Base-by-base conservation (phyloP, 2,888 invertebrate genomes). In the Polydrusus pterygomalis region DNA sequence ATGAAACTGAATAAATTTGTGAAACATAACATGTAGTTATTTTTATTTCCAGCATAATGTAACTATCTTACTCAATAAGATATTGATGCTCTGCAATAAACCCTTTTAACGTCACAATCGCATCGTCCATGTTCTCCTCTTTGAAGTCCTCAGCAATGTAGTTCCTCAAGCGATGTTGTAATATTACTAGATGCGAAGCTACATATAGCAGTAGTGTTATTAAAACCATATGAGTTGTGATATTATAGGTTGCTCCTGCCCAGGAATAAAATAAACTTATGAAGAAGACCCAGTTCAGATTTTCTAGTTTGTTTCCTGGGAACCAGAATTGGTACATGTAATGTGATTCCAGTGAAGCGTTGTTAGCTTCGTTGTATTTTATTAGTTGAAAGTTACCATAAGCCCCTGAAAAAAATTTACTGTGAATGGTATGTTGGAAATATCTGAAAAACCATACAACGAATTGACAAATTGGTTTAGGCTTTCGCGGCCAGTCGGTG, bases 301-400 rank as follows among this genome's bases (percentile, higher is more conserved):
- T 67, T 10, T 73, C 43, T 7, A 40, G 15, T 68, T 60, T 67
- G 17, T 67, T 47, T 18, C 45, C 43, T 8, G 73, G 73, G 0
- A 73, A 68, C n/a, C 67, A 30, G 2, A 51, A 25, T 17, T 67
- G 73, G 20, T 73, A 73, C 67, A 68, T 73, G 11, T 60, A 58
- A 40, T 73, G 73, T 5, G 68, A n/a, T 38, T 73, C 73, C 25
- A 68, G 17, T 0, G 73, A 34, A 6, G 25, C 47, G 34, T 73
- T 73, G 49, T 60, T 11, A 1, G 20, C 10, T 54, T 18, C 18
- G 25, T 73, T 73, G 20, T 67, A 34, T 15, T 60, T 40, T 60
- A 18, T 65, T 18, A 65, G 8, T 45, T 64, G 30, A 13, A 65
- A 15, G 6, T 18, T 45, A 15, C 8, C 58, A 11, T 45, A 56